A percentile compares a stretch with the other conserved stretches of the same genome.
phyloP scores from a whole-genome alignment of 2,113 vertebrate genomes.

The Gracilinanus agilis region DNA sequence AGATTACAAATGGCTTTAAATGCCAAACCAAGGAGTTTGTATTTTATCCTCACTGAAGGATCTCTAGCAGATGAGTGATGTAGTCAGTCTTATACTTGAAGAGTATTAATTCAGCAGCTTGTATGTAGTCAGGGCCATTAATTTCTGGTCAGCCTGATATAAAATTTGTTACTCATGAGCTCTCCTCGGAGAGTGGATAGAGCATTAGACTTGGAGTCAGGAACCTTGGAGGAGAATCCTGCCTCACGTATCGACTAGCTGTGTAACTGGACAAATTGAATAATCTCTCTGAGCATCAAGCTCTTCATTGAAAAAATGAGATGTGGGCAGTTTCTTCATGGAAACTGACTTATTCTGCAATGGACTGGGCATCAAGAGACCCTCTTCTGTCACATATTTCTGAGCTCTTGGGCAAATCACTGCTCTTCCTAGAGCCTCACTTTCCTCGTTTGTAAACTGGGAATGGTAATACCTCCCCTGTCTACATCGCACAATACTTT shows the following conservation, averaged over 20 bases:
- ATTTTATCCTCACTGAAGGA: not conserved
- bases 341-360: not conserved
- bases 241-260: not conserved
- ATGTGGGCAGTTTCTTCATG: not conserved
- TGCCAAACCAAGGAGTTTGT: not conserved
- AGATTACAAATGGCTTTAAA: not conserved
- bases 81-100: not conserved
- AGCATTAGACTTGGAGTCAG: not conserved
- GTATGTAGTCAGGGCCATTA: not conserved
- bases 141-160: not conserved
- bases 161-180: not conserved
- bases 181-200: not conserved
- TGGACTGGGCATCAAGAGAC: not conserved
- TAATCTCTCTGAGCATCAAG: not conserved
- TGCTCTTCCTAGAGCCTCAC: not conserved
- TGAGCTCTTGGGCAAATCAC: not conserved
- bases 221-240: not conserved
- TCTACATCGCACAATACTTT: not conserved
- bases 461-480: not conserved
- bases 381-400: not conserved
- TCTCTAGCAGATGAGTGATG: not conserved
- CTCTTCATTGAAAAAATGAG: not conserved
- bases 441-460: not conserved
- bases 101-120: not conserved
- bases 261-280: not conserved